Evolutionary conservation across 2,797 vertebrate species (phyloP).

Genomic region (Gephyroberyx darwinii): DNA sequence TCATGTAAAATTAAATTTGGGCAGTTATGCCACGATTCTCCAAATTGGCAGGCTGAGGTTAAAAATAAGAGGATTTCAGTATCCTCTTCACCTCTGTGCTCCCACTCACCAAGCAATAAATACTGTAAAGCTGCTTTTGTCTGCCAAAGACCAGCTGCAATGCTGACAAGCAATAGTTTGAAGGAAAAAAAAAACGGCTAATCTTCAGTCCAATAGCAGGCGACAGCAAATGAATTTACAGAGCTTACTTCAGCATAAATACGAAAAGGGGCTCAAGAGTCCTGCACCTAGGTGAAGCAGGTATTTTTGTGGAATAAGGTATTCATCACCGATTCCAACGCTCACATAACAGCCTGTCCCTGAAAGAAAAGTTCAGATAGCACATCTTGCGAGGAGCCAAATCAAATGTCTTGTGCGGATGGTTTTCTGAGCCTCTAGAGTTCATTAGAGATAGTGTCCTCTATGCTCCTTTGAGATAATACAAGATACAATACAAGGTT

Average conservation of each 20-base stretch:
- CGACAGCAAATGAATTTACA: slow-evolving; percentile 82
- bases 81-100: slow-evolving; percentile 49
- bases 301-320: slow-evolving; percentile 78
- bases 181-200: slow-evolving; percentile 78
- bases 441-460: slow-evolving; percentile 59
- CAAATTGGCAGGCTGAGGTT: slow-evolving; percentile 55
- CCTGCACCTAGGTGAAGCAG: slow-evolving; percentile 73
- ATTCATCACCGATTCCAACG: slow-evolving; percentile 80
- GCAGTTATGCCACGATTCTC: neutral
- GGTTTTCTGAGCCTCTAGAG: slow-evolving; percentile 43
- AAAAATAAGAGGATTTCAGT: slow-evolving; percentile 59
- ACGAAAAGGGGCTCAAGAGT: slow-evolving; percentile 72
- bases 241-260: slow-evolving; percentile 82
- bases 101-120: slow-evolving; percentile 38
- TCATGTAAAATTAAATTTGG: too few relatives aligned
- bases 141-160: slow-evolving; percentile 68
- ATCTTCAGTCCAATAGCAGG: slow-evolving; percentile 81
- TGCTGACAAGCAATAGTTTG: slow-evolving; percentile 82
- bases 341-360: slow-evolving; percentile 74
- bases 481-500: slow-evolving; percentile 40
- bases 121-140: slow-evolving; percentile 55
- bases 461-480: slow-evolving; percentile 50
- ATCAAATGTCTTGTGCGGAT: slow-evolving; percentile 48
- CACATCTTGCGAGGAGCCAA: slow-evolving; percentile 42
- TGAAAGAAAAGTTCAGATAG: slow-evolving; percentile 73